These are phyloP conservation scores for Drosophila teissieri DNA, from an alignment of 1,140 invertebrate genomes.

Conservation along the genomic window DNA sequence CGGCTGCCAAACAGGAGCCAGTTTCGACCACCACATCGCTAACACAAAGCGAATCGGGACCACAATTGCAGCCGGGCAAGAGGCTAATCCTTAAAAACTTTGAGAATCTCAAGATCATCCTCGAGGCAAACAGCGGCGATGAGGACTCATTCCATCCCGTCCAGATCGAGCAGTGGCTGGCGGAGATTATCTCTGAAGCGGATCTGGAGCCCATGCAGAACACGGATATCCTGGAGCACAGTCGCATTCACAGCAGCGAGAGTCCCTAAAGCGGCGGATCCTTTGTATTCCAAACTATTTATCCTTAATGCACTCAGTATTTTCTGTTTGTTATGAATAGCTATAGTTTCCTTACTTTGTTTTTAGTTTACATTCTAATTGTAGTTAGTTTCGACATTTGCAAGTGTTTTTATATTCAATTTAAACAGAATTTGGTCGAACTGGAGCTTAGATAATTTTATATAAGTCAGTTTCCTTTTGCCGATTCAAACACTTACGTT, in stretches of 20 bases:
- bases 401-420: background rate
- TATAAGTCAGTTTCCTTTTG: background rate
- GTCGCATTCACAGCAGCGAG: conserved; percentile 73
- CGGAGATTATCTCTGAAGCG: conserved; percentile 86
- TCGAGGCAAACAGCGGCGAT: conserved; percentile 72
- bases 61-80: conserved; percentile 59
- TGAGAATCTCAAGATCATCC: conserved; percentile 75
- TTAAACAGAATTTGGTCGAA: conserved; percentile 5
- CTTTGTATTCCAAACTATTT: conserved; percentile 4
- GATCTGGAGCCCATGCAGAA: conserved; percentile 86
- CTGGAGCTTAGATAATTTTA: background rate
- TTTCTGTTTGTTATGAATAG: conserved; percentile 20
- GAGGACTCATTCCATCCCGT: conserved; percentile 84
- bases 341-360: conserved; percentile 30
- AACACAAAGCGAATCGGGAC: conserved; percentile 45
- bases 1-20: conserved; percentile 11
- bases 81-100: conserved; percentile 80
- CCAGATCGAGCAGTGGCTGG: conserved; percentile 86
- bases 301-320: conserved; percentile 60
- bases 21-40: conserved; percentile 52
- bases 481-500: background rate
- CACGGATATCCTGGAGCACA: conserved; percentile 85
- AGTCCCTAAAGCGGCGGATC: conserved; percentile 34
- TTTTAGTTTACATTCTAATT: conserved; percentile 11
- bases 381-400: conserved; percentile 1